phyloP scores from a whole-genome alignment of 2,888 invertebrate species.

The Phengaris arion region DNA sequence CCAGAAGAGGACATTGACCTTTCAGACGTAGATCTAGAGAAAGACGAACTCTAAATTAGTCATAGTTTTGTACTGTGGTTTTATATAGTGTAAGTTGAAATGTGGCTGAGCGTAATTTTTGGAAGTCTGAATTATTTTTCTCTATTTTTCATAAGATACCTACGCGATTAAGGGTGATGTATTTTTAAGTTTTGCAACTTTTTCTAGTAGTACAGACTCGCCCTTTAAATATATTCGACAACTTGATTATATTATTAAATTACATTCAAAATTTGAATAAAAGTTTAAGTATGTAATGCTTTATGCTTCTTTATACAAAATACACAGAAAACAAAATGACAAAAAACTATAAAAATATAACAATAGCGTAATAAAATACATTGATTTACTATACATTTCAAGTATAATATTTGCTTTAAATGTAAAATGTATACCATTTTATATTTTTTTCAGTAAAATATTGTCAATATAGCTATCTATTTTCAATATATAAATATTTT shows the following conservation, averaged over 20 bases:
- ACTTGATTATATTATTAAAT: no score
- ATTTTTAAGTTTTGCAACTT: not conserved
- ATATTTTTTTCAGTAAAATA: not conserved
- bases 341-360: not conserved
- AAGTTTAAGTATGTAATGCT: not conserved
- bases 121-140: slow-evolving; percentile 30
- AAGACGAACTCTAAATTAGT: slow-evolving; percentile 84
- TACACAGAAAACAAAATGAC: not conserved
- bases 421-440: not conserved
- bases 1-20: slow-evolving; percentile 94
- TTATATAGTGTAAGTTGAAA: slow-evolving; percentile 11
- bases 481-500: not conserved
- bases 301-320: not conserved
- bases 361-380: not conserved
- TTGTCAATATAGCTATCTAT: not conserved
- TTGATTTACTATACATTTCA: not conserved
- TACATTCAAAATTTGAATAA: not conserved
- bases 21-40: slow-evolving; percentile 91
- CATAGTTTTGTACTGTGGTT: slow-evolving; percentile 24
- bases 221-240: not conserved
- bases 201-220: not conserved
- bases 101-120: slow-evolving; percentile 21
- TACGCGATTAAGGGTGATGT: not conserved
- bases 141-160: not conserved
- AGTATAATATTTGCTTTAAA: not conserved